Evolutionary conservation across 1,140 invertebrate genomes (phyloP), one percentile per base, ranked within the genome.

Genomic region (Drosophila persimilis): DNA sequence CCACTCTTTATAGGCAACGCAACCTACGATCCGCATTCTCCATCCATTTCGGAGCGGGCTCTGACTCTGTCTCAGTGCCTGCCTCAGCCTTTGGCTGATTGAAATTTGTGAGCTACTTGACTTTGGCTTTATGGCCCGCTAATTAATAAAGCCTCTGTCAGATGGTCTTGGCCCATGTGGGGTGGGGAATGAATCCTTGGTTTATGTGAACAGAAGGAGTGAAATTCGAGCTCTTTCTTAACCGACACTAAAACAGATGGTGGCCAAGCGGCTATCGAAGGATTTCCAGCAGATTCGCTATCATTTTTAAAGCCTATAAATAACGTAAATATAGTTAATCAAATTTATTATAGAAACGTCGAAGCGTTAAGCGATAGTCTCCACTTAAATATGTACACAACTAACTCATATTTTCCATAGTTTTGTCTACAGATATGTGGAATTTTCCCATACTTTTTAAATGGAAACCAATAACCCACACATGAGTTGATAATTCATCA

Each of bases 31-130:
- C 15, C 35, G 35, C 35, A 39, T 39, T 39, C 9, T 39, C 35
- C 35, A 13, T 5, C 35, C 9, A 39, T 39, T 11, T 39, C 35
- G 4, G 9, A 4, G 3, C 9, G 3, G 11, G 5, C 35, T 11
- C 11, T 1, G 35, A 4, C 3, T 39, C 6, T 1, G 41, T 22
- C 35, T 29, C 24, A 15, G n/a, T 29, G 31, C 29, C 52, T 20
- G 31, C 43, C 13, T n/a, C 13, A 46, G 64, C 52, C 57, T 26
- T 51, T 52, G 62, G 48, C 69, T 81, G 80, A 86, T 85, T 85
- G 69, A 73, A 85, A 86, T 85, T 85, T 85, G 81, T 85, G 81
- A 65, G 80, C 77, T 81, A 71, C 77, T 85, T 74, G 81, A 64
- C 73, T 80, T 76, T 67, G 81, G 73, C 77, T 80, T 85, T 80